Percentiles rank a stretch among this genome's conserved stretches.
phyloP scores from a whole-genome alignment of 2,797 vertebrate species.

The Lophotriccus pileatus region DNA sequence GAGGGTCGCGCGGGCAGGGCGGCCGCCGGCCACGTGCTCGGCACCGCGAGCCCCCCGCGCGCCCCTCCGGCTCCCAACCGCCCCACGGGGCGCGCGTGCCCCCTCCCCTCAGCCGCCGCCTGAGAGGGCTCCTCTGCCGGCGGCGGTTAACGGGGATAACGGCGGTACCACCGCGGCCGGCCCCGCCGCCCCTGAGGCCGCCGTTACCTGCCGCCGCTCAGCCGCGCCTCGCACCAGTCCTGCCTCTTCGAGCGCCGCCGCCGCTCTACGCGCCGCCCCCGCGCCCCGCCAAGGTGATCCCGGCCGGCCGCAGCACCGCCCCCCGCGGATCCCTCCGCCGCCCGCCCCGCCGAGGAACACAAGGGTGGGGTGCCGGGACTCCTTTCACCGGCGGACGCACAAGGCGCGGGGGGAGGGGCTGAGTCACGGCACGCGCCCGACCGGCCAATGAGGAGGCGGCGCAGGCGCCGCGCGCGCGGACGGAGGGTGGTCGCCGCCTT shows the following conservation, averaged over 20 bases:
- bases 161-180: not conserved
- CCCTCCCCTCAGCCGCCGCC: not conserved
- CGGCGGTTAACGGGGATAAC: not conserved
- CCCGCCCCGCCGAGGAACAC: not conserved
- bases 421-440: not conserved
- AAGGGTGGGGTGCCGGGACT: not conserved
- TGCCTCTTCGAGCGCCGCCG: fast-evolving
- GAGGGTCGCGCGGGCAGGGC: not conserved
- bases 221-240: fast-evolving
- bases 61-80: not conserved
- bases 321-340: not conserved
- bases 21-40: not conserved
- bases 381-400: not conserved
- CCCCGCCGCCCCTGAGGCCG: not conserved
- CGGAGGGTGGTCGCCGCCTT: not conserved
- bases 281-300: not conserved
- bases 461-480: not conserved
- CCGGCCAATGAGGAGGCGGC: not conserved
- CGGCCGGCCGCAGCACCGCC: not conserved
- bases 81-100: not conserved
- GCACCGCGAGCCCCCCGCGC: not conserved
- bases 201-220: not conserved
- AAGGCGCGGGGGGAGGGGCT: fast-evolving
- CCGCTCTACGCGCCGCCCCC: not conserved
- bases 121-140: no score